Conservation (phyloP, 2,797 vertebrate genomes). For the Chromobotia macracanthus region DNA sequence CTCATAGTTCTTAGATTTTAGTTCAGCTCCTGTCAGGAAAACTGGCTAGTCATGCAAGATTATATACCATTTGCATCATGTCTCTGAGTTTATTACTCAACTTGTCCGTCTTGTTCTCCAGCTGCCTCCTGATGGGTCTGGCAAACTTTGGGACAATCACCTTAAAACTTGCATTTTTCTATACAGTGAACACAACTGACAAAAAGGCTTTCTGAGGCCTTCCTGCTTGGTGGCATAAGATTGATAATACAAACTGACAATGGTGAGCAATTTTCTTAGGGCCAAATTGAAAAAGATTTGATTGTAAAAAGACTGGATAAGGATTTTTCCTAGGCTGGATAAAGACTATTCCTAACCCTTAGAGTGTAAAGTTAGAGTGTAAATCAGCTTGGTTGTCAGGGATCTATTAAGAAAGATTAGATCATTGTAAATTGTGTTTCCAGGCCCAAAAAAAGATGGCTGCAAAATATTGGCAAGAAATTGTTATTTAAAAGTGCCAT, state of each 20-base stretch:
- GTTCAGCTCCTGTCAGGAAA: background rate
- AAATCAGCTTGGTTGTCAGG: too few relatives aligned
- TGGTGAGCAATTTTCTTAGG: background rate
- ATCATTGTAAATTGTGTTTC: too few relatives aligned
- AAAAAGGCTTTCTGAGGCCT: background rate
- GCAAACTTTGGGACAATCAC: conserved; percentile 11
- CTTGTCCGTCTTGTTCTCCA: conserved; percentile 20
- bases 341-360: background rate
- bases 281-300: background rate
- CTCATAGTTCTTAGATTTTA: background rate
- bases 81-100: conserved; percentile 3
- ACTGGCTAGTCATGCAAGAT: conserved; percentile 17
- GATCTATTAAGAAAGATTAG: too few relatives aligned
- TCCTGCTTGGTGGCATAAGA: background rate
- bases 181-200: background rate
- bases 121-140: background rate
- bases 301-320: background rate
- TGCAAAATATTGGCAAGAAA: too few relatives aligned
- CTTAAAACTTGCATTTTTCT: background rate
- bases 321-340: too few relatives aligned
- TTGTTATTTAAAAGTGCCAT: too few relatives aligned
- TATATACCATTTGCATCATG: conserved; percentile 1
- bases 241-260: conserved; percentile 4
- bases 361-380: background rate
- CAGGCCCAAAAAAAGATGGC: too few relatives aligned